These are phyloP conservation scores for Cheilosia soror DNA, from an alignment of 2,888 invertebrate genomes.

Conservation along the genomic window DNA sequence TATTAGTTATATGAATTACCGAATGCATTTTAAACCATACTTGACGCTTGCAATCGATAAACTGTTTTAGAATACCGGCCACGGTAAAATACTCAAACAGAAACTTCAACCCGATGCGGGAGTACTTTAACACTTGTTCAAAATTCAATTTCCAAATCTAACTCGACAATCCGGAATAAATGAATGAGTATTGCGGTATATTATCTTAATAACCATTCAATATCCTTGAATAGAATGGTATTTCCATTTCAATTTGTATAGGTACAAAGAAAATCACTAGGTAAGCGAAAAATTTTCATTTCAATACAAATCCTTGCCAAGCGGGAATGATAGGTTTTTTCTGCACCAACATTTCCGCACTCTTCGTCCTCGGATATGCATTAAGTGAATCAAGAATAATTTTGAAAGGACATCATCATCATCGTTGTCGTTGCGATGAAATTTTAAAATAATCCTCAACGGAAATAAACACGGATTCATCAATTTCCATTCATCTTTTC, in stretches of 20 bases:
- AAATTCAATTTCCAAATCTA: slow-evolving; percentile 11
- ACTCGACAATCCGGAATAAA: slow-evolving; percentile 26
- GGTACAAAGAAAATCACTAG: slow-evolving; percentile 54
- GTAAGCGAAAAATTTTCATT: slow-evolving; percentile 67
- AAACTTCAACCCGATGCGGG: too few relatives aligned
- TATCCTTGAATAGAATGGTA: slow-evolving; percentile 47
- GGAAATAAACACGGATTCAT: slow-evolving; percentile 78
- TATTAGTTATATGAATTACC: too few relatives aligned
- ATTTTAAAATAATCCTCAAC: slow-evolving; percentile 77
- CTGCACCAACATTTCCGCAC: background rate
- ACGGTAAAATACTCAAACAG: too few relatives aligned
- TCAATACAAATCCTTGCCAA: slow-evolving; percentile 45
- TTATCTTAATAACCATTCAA: slow-evolving; percentile 68
- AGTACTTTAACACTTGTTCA: slow-evolving; percentile 12
- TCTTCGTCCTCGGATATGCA: slow-evolving; percentile 45
- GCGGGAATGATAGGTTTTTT: slow-evolving; percentile 30
- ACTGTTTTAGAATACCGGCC: too few relatives aligned
- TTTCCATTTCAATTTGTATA: slow-evolving; percentile 54
- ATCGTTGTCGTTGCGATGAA: slow-evolving; percentile 62
- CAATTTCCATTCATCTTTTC: slow-evolving; percentile 77
- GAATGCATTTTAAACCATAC: too few relatives aligned
- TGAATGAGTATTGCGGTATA: slow-evolving; percentile 54
- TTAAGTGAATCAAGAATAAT: slow-evolving; percentile 75
- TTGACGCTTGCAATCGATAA: too few relatives aligned
- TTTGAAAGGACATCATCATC: slow-evolving; percentile 75